Conservation (phyloP, 2,113 vertebrate genomes). For the Paedocypris sp. region DNA sequence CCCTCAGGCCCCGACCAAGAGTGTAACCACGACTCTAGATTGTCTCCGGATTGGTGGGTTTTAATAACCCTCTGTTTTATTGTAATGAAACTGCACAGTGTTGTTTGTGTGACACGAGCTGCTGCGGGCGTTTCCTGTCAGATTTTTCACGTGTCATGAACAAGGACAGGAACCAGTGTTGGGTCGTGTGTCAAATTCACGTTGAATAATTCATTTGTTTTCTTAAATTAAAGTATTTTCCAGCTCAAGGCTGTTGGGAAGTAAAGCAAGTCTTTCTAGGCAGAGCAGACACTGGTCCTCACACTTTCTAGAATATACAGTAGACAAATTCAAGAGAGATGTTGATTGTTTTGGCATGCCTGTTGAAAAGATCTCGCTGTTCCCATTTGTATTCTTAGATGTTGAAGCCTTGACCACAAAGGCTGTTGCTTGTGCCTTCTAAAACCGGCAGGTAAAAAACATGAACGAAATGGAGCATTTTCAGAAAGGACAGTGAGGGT, state of each 20-base stretch:
- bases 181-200: not conserved
- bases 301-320: not conserved
- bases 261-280: slow-evolving; percentile 18
- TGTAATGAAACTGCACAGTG: too few species aligned
- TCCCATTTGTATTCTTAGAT: too few species aligned
- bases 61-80: too few species aligned
- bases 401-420: too few species aligned
- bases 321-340: too few species aligned
- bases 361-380: too few species aligned
- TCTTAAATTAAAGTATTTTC: slow-evolving; percentile 15
- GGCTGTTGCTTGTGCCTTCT: too few species aligned
- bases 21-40: not conserved
- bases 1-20: not conserved
- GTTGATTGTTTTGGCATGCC: too few species aligned
- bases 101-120: slow-evolving; percentile 1
- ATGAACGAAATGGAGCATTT: too few species aligned
- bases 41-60: not conserved
- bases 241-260: slow-evolving; percentile 1
- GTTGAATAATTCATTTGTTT: not conserved
- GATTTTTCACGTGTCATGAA: slow-evolving; percentile 4
- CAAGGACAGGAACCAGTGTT: slow-evolving; percentile 1
- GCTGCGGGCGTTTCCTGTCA: slow-evolving; percentile 18
- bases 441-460: too few species aligned
- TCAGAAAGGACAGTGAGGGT: too few species aligned
- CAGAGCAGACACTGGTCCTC: not conserved